These are phyloP conservation scores for Ochotona princeps DNA, from an alignment of 2,113 vertebrate genomes.

Conservation along the genomic window DNA sequence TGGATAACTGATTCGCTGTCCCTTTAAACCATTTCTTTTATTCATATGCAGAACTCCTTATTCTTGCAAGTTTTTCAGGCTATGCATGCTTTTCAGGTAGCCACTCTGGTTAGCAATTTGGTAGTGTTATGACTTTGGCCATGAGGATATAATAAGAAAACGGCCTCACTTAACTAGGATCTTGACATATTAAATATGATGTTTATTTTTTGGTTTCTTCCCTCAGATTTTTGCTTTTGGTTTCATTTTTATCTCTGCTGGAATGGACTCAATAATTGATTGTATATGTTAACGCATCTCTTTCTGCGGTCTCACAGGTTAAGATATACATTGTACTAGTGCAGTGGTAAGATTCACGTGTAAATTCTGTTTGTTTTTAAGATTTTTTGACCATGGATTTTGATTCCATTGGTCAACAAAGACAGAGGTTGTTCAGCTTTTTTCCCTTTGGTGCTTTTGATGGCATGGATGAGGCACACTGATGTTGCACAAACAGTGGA, in stretches of 20 bases:
- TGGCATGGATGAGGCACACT: neutral
- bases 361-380: slow-evolving; percentile 23
- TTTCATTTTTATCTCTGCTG: neutral
- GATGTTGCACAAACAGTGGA: neutral
- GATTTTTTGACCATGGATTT: slow-evolving; percentile 15
- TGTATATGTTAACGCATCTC: slow-evolving; percentile 13
- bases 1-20: slow-evolving; percentile 30
- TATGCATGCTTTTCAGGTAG: slow-evolving; percentile 55
- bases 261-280: slow-evolving; percentile 41
- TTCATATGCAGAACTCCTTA: neutral
- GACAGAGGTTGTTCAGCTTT: neutral
- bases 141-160: slow-evolving; percentile 58
- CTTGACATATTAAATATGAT: slow-evolving; percentile 67
- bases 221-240: neutral
- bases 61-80: neutral
- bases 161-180: neutral
- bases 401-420: slow-evolving; percentile 26
- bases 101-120: slow-evolving; percentile 46
- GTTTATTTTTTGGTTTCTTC: slow-evolving; percentile 20
- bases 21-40: slow-evolving; percentile 51
- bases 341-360: neutral
- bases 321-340: neutral
- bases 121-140: neutral
- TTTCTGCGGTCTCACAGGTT: slow-evolving; percentile 16
- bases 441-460: neutral